Conservation (phyloP, 2,888 invertebrate genomes). For the Disparrhopalites patrizii region DNA sequence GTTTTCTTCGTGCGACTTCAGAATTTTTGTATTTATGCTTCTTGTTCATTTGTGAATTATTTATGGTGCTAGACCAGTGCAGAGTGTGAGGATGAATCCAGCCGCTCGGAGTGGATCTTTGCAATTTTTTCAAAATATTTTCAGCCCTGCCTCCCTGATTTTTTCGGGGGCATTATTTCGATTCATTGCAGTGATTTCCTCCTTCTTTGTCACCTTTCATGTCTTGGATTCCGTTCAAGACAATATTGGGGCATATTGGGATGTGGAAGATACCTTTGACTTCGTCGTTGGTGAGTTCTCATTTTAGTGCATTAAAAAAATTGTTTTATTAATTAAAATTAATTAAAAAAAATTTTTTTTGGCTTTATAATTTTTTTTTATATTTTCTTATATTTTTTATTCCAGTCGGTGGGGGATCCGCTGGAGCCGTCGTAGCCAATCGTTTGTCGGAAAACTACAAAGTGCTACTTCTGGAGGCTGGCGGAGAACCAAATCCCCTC, state of each 20-base stretch:
- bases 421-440: conserved; percentile 6
- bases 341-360: background rate
- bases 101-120: too few species aligned
- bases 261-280: background rate
- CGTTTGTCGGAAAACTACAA: conserved; percentile 38
- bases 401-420: conserved; percentile 38
- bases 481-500: conserved; percentile 41
- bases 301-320: too few species aligned
- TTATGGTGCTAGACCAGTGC: too few species aligned
- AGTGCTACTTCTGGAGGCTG: conserved; percentile 39
- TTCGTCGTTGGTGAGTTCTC: background rate
- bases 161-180: background rate
- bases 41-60: too few species aligned
- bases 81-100: too few species aligned
- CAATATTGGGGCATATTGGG: background rate
- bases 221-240: background rate
- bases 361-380: too few species aligned
- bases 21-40: too few species aligned
- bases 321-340: background rate
- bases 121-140: too few species aligned
- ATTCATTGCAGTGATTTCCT: background rate
- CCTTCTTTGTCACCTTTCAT: background rate
- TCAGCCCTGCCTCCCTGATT: too few species aligned
- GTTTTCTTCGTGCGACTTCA: too few species aligned
- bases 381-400: background rate